Evolutionary conservation across 2,888 invertebrate species (phyloP), one percentile per base, ranked within the genome.

Genomic region (Auanema freiburgensis): DNA sequence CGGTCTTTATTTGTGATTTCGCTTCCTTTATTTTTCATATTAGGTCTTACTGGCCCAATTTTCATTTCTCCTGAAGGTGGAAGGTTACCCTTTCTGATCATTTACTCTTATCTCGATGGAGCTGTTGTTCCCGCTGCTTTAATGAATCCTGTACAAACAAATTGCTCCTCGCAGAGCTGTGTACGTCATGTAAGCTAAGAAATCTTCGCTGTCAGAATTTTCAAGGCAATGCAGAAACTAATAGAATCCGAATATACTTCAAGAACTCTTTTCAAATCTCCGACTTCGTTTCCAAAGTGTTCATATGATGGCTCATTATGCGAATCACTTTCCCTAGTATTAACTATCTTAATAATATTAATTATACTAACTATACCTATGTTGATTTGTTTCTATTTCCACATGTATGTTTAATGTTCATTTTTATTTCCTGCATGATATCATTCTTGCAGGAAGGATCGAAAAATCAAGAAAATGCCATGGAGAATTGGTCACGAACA

Each of bases 401-500:
- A 33, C 8, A 33, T 44, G 16, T 24, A n/a, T 8, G 12, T 23
- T 18, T 24, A 4, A 23, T n/a, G 3, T 8, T 3, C 24, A 23
- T 41, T 59, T n/a, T 41, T 40, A 57, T 41, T 54, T 55, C 41
- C n/a, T n/a, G 11, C 52, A 16, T 33, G 46, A 25, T 59, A 18
- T 55, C 24, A 21, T 21, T 14, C 3, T 60, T 25, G 3, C 33
- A 59, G 75, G 43, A 76, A 73, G 55, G 72, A 73, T 51, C 70
- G 67, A 51, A 57, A 71, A 41, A 65, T 76, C 10, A 64, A 68
- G 21, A 51, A 66, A 52, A 76, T 76, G 76, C 69, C 73, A 0
- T 76, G 76, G 76, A 60, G 76, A 56, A 66, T 76, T 41, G 63
- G 66, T 2, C 52, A 68, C 14, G 73, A 73, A 24, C 42, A 62